Evolutionary conservation across 2,888 invertebrate species (phyloP).

Genomic region (Xestia rhomboidea): DNA sequence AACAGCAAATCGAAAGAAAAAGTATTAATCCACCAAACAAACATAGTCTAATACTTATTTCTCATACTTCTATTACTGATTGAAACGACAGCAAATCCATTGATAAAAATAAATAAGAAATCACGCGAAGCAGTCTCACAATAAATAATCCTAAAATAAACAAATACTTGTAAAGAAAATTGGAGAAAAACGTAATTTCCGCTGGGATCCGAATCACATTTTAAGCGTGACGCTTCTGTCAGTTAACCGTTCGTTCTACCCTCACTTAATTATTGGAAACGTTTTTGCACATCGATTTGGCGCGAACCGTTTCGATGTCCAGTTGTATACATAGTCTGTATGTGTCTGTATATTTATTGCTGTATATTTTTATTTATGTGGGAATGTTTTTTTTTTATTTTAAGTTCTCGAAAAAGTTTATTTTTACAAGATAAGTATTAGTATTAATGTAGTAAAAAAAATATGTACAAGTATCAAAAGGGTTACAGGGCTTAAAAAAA

Average conservation of each 20-base stretch:
- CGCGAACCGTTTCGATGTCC: conserved; percentile 17
- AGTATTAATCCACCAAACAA: conserved; percentile 17
- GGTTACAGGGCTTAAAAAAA: too few species aligned
- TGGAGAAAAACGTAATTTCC: conserved; percentile 71
- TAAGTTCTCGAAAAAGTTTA: too few species aligned
- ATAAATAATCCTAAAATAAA: conserved; percentile 59
- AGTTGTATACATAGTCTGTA: conserved; percentile 2
- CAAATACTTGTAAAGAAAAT: conserved; percentile 61
- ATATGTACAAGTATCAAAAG: too few species aligned
- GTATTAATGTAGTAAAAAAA: too few species aligned
- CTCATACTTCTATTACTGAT: conserved; percentile 24
- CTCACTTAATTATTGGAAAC: conserved; percentile 66
- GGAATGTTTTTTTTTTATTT: not conserved
- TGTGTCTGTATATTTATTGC: conserved; percentile 25
- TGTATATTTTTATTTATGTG: not conserved
- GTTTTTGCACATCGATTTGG: conserved; percentile 56
- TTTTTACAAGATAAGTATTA: too few species aligned
- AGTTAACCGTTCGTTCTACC: conserved; percentile 55
- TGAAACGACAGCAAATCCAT: conserved; percentile 28
- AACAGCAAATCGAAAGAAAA: not conserved
- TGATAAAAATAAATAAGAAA: conserved; percentile 31
- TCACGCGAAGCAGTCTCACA: conserved; percentile 33
- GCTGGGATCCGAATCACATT: conserved; percentile 64
- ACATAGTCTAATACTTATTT: conserved; percentile 1
- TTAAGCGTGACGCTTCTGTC: conserved; percentile 65